Percentiles rank a stretch among this genome's conserved stretches.
phyloP scores from a whole-genome alignment of 2,797 vertebrate species.

The Oreochromis grahami region DNA sequence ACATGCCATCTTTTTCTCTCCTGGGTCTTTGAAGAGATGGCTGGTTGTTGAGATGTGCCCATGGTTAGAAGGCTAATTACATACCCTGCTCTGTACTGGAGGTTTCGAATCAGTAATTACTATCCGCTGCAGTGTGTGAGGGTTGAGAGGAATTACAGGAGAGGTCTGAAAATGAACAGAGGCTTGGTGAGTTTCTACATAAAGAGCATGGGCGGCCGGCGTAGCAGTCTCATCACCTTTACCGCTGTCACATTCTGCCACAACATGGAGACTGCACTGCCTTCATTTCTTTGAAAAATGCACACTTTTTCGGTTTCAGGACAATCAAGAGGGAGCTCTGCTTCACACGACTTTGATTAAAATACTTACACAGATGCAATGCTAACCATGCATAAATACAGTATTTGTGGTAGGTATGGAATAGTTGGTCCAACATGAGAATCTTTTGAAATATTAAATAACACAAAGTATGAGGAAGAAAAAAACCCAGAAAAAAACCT shows the following conservation, averaged over 20 bases:
- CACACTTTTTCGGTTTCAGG: neutral
- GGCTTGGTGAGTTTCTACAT: neutral
- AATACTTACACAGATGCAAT: neutral
- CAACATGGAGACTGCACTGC: neutral
- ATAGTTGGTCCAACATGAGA: neutral
- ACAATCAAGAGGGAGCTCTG: too few relatives aligned
- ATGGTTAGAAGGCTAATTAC: slow-evolving; percentile 59
- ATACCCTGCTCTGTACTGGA: slow-evolving; percentile 40
- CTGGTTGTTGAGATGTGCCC: slow-evolving; percentile 32
- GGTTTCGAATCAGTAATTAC: slow-evolving; percentile 64
- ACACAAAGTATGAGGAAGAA: neutral
- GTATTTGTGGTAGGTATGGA: neutral
- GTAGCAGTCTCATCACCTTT: neutral
- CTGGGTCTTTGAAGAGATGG: slow-evolving; percentile 30
- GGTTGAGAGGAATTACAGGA: slow-evolving; percentile 45
- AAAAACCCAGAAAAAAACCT: neutral
- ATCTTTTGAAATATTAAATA: neutral
- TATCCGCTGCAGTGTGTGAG: slow-evolving; percentile 31
- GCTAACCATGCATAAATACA: neutral
- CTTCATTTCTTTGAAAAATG: neutral
- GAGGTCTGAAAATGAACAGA: slow-evolving; percentile 16
- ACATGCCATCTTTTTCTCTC: slow-evolving; percentile 1
- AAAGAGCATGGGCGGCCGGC: neutral
- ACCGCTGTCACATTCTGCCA: neutral
- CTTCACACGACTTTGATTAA: neutral